A percentile compares a stretch with the other conserved stretches of the same genome.
These are phyloP conservation scores for Alauda arvensis DNA, from an alignment of 2,797 vertebrate species.

Conservation along the genomic window DNA sequence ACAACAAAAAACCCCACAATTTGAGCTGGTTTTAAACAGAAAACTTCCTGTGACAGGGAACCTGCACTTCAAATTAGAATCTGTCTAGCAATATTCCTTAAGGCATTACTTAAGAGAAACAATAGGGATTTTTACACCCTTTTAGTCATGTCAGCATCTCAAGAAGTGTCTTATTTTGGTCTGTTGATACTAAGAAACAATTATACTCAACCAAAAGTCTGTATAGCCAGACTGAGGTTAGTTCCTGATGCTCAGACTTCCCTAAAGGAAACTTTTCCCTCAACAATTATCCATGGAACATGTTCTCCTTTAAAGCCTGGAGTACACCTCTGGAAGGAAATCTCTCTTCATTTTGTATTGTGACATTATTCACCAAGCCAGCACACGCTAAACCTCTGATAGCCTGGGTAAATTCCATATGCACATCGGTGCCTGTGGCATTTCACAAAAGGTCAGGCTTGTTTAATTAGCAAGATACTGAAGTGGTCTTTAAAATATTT, in stretches of 20 bases:
- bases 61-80: neutral
- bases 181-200: neutral
- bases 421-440: slow-evolving; percentile 16
- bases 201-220: neutral
- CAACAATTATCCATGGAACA: neutral
- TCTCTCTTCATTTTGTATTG: neutral
- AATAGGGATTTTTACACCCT: neutral
- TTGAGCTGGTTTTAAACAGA: neutral
- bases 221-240: neutral
- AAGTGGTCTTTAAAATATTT: slow-evolving; percentile 55
- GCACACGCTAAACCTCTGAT: slow-evolving; percentile 23
- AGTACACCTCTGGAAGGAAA: slow-evolving; percentile 11
- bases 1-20: neutral
- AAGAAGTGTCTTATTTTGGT: neutral
- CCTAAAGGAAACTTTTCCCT: neutral
- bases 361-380: slow-evolving; percentile 34
- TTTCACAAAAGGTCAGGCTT: slow-evolving; percentile 59
- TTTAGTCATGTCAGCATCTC: neutral
- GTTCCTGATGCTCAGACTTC: neutral
- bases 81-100: neutral
- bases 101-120: neutral
- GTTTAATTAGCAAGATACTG: slow-evolving; percentile 55
- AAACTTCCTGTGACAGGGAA: neutral
- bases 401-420: slow-evolving; percentile 37
- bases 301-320: slow-evolving; percentile 10